Evolutionary conservation across 1,140 invertebrate species (phyloP), one percentile per base, ranked within the genome.

Genomic region (Trachymyrmex septentrionalis): DNA sequence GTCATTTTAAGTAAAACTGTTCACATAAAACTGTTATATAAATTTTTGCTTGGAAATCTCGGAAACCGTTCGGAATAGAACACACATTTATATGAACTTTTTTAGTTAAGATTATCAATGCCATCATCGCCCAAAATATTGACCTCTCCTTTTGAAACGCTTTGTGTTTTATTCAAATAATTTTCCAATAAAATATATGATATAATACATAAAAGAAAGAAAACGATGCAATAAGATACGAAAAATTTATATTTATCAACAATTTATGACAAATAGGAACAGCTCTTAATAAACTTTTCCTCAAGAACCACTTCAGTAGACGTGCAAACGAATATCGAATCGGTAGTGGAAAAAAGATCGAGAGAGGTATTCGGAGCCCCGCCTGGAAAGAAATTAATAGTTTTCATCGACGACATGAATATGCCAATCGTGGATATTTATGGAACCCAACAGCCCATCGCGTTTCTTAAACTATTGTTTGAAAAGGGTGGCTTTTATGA

Each of bases 351-450:
- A 92, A 99, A 99, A 94, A 95, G 98, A 88, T 98, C 98, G 3
- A 98, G 98, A 94, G 97, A 98, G 93, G 97, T 97, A 24, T 99
- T 97, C 92, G 98, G 98, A 0, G 98, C 98, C 76, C 97, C 98
- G 5, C 96, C 97, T 59, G 98, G 98, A 24, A 99, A 98, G 95
- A 97, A 97, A 91, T 96, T 99, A 88, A 96, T 98, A 63, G 96
- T 98, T 88, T 99, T 99, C 93, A 97, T 99, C 88, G 98, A 99
- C 93, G 98, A 99, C 92, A 97, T 99, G 97, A 99, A 99, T 94
- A 99, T 99, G 98, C 98, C 98, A 55, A 96, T 98, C 95, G 97
- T 98, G 38, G 97, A 97, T 93, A 97, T 96, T 1, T 99, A 99
- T 92, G 98, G 98, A 1, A 99, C 98, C 0, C 98, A 99, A 94